These are phyloP conservation scores for Dolichomitus sp. DNA, from an alignment of 2,888 invertebrate species.

Conservation along the genomic window DNA sequence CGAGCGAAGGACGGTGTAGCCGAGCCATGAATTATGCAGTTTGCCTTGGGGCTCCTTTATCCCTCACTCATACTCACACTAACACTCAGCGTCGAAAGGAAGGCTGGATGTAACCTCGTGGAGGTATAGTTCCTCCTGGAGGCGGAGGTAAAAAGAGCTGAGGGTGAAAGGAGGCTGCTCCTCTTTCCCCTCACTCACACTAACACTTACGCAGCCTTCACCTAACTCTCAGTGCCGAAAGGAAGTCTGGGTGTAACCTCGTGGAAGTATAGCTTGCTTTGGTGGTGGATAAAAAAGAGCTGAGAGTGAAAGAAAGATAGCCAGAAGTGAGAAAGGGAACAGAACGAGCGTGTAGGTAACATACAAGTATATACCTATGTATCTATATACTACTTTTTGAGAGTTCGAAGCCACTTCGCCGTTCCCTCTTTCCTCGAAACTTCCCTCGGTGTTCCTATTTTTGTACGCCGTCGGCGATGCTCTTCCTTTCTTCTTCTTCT, in stretches of 20 bases:
- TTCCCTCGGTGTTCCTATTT: conserved; percentile 59
- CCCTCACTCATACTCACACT: conserved; percentile 60
- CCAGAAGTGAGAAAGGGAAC: conserved; percentile 25
- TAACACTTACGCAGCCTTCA: conserved; percentile 50
- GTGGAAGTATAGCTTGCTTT: conserved; percentile 36
- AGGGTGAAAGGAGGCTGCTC: conserved; percentile 35
- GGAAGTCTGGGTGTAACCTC: conserved; percentile 49
- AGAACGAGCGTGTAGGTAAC: neutral
- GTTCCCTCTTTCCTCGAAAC: conserved; percentile 59
- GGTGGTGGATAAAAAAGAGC: conserved; percentile 49
- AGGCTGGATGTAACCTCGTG: conserved; percentile 25
- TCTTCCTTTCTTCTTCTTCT: conserved; percentile 39
- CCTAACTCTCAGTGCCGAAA: conserved; percentile 61
- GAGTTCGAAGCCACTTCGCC: conserved; percentile 64
- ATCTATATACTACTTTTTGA: conserved; percentile 51
- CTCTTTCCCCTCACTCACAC: conserved; percentile 58
- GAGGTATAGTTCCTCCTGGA: neutral
- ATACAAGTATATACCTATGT: conserved; percentile 6
- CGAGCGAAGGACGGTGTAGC: conserved; percentile 73
- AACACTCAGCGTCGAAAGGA: conserved; percentile 53
- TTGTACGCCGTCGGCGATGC: conserved; percentile 59
- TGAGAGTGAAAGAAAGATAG: conserved; percentile 47
- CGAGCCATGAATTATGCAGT: conserved; percentile 85
- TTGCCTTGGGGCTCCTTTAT: conserved; percentile 78
- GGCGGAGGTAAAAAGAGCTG: conserved; percentile 11